Percentiles rank a stretch among this genome's conserved stretches.
Conservation (phyloP, 2,888 invertebrate genomes). For the Hirtodrosophila histrioides region DNA sequence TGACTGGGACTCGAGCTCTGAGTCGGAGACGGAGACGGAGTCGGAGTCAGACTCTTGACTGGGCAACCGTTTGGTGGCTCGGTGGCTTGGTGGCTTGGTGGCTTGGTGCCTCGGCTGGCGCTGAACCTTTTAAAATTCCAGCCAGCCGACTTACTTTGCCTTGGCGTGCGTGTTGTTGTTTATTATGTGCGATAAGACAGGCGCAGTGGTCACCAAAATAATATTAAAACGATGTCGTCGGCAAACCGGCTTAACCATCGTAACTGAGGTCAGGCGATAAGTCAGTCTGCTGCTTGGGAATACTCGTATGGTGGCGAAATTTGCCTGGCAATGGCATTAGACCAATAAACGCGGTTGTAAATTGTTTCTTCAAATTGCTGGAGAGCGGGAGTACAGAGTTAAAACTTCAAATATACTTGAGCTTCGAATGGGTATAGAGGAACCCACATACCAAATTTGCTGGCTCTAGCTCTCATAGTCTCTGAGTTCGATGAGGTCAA, state of each 20-base stretch:
- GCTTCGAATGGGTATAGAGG: too few species aligned
- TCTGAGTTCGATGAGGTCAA: too few species aligned
- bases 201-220: conserved; percentile 54
- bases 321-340: too few species aligned
- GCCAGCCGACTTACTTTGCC: conserved; percentile 62
- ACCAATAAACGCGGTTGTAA: too few species aligned
- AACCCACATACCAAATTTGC: too few species aligned
- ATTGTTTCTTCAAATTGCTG: too few species aligned
- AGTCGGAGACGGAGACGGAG: too few species aligned
- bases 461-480: too few species aligned
- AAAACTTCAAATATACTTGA: too few species aligned
- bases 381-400: too few species aligned
- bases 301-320: conserved; percentile 10
- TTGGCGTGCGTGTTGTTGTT: conserved; percentile 73
- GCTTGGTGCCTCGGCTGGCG: conserved; percentile 56
- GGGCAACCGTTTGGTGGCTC: conserved; percentile 15
- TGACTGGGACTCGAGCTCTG: too few species aligned
- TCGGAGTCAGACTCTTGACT: conserved; percentile 1
- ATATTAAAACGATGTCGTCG: conserved; percentile 60
- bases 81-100: conserved; percentile 32
- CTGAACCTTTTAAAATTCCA: conserved; percentile 83
- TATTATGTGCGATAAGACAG: conserved; percentile 74
- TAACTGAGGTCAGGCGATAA: conserved; percentile 54
- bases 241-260: conserved; percentile 65
- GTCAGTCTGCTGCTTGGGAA: conserved; percentile 21